These are phyloP conservation scores for Scomberomorus guttatus DNA, from an alignment of 2,797 vertebrate genomes.

Conservation along the genomic window DNA sequence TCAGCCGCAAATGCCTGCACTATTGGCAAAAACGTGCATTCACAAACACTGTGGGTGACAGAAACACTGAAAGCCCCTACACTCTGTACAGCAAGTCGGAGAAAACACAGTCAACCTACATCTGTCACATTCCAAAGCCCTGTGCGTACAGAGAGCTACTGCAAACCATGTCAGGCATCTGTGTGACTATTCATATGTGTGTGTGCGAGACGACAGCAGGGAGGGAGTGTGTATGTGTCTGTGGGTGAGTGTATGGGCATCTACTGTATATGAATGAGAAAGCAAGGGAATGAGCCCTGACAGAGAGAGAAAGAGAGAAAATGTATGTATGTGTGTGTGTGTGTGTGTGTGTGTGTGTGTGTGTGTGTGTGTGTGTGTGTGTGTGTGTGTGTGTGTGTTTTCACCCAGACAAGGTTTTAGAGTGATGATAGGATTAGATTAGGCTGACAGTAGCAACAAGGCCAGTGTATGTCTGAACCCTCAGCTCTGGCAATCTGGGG, in stretches of 20 bases:
- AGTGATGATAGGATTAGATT: constrained; percentile 78
- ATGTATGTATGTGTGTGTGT: constrained; percentile 28
- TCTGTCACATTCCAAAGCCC: constrained; percentile 54
- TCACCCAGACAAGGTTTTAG: constrained; percentile 68
- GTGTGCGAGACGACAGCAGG: constrained; percentile 6
- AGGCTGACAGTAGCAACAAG: constrained; percentile 71
- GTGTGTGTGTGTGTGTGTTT: constrained; percentile 53
- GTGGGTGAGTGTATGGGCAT: constrained; percentile 5
- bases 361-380: constrained; percentile 33
- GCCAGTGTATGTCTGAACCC: constrained; percentile 68
- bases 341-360: constrained; percentile 35
- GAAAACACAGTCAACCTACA: constrained; percentile 56
- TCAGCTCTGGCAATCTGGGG: constrained; percentile 67
- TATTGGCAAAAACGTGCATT: neutral
- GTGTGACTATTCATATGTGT: constrained; percentile 23
- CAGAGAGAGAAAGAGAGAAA: neutral
- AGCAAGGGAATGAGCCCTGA: constrained; percentile 11
- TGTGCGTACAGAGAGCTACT: constrained; percentile 38
- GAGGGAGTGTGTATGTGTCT: neutral
- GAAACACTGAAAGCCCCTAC: constrained; percentile 35
- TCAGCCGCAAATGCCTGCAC: neutral
- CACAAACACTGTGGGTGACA: constrained; percentile 16
- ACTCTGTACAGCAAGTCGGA: constrained; percentile 37
- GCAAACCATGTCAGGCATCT: constrained; percentile 30
- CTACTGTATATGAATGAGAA: constrained; percentile 11